These are phyloP conservation scores for Drosophila prolongata DNA, from an alignment of 2,888 invertebrate species.

Conservation along the genomic window DNA sequence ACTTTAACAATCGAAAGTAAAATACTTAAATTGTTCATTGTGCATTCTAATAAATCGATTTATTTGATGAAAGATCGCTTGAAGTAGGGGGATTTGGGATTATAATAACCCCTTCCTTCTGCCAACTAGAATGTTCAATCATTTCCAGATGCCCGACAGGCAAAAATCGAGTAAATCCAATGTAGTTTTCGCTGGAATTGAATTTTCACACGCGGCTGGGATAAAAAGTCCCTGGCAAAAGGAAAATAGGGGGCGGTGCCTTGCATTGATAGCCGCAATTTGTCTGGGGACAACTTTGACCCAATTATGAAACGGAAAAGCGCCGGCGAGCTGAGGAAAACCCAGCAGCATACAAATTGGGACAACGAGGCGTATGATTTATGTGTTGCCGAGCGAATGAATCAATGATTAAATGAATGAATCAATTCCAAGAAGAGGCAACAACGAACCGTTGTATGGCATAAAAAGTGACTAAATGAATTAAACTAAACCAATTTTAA, in stretches of 20 bases:
- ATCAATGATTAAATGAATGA: conserved; percentile 8
- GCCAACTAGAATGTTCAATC: conserved; percentile 11
- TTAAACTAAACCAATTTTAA: not conserved
- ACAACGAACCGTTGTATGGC: not conserved
- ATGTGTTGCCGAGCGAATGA: conserved; percentile 3
- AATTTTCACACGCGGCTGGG: conserved; percentile 35
- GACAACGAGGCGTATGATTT: conserved; percentile 13
- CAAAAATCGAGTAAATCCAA: conserved; percentile 4
- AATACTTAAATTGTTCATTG: not conserved
- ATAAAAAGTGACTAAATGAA: not conserved
- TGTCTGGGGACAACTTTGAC: conserved; percentile 34
- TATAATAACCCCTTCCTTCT: not conserved
- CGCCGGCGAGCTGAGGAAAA: conserved; percentile 1
- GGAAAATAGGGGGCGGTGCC: not conserved
- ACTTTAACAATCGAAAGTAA: not conserved
- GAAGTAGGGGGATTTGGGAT: not conserved
- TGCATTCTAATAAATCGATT: not conserved
- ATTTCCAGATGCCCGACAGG: conserved; percentile 4
- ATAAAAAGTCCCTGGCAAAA: conserved; percentile 8
- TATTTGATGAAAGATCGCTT: conserved; percentile 1
- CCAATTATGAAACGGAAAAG: conserved; percentile 21
- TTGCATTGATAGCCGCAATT: conserved; percentile 29
- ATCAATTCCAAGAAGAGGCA: conserved; percentile 2
- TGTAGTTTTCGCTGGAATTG: not conserved
- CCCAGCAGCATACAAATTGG: not conserved